Conservation (phyloP, 1,140 invertebrate genomes). For the Reticulitermes speratus region DNA sequence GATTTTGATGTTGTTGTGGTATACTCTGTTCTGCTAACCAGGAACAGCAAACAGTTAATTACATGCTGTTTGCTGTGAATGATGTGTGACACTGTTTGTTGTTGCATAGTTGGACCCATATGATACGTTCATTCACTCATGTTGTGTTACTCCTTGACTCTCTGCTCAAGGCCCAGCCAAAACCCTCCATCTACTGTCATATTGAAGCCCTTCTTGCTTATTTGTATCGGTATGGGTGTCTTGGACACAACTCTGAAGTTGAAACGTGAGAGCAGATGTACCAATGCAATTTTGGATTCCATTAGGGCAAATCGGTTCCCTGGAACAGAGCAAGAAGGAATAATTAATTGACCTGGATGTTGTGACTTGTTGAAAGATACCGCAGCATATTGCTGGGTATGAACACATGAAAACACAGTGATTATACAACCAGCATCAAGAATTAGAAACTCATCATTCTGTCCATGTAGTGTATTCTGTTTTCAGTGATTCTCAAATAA, state of each 20-base stretch:
- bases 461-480: too few relatives aligned
- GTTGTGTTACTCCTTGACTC: slow-evolving; percentile 1
- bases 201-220: slow-evolving; percentile 38
- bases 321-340: slow-evolving; percentile 4
- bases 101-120: too few relatives aligned
- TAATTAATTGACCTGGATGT: neutral
- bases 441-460: too few relatives aligned
- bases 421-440: too few relatives aligned
- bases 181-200: slow-evolving; percentile 41
- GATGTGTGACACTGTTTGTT: too few relatives aligned
- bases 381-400: neutral
- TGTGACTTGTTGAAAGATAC: neutral
- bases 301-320: slow-evolving; percentile 55
- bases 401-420: too few relatives aligned
- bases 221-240: slow-evolving; percentile 41
- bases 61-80: too few relatives aligned
- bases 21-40: too few relatives aligned
- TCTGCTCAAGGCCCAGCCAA: slow-evolving; percentile 41
- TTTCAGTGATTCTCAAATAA: too few relatives aligned
- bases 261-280: slow-evolving; percentile 49
- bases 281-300: slow-evolving; percentile 51
- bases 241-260: slow-evolving; percentile 48
- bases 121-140: too few relatives aligned
- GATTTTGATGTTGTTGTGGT: too few relatives aligned
- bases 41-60: too few relatives aligned